Base-by-base conservation (phyloP, 2,888 invertebrate genomes). In the Copidosoma aretas region DNA sequence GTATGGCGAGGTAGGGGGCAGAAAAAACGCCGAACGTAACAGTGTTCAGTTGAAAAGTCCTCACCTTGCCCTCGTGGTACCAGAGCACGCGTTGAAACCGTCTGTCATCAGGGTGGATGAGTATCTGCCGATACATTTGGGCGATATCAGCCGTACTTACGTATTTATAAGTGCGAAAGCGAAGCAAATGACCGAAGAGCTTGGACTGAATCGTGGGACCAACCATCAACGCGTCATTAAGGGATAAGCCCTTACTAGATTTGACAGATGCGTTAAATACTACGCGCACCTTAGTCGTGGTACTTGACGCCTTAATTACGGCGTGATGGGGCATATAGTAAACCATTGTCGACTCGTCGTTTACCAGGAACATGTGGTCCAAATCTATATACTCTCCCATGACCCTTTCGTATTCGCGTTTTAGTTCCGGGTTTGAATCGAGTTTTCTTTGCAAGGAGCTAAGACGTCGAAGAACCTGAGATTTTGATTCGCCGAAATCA, bases 11-110 rank as follows among this genome's bases (percentile, higher is more conserved):
- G 21, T 41, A 59, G 15, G 59, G 19, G 3, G 59, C 59, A 10
- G 59, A 43, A n/a, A n/a, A 19, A 32, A 32, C 32, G 32, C 32
- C 32, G 8, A 32, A 32, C 32, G 32, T 32, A 5, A 32, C 3
- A 8, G 59, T 59, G 41, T 59, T 59, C 4, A 59, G 46, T 19
- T 17, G 3, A 10, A 4, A 59, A 12, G 10, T n/a, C 21, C 8
- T 10, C 10, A 59, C 41, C 25, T 56, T 22, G 3, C 19, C 21
- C 0, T 56, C 41, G 1, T 19, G 0, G 10, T n/a, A 14, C 63
- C 63, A 54, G 10, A 63, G 17, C n/a, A 63, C 46, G 25, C 46
- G n/a, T n/a, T 63, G 63, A 63, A 21, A 63, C 25, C 56, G 39
- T 19, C 46, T 10, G 15, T 59, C 59, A 4, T 59, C 43, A 14